Conservation (phyloP, 2,797 vertebrate genomes). For the Dallia pectoralis region DNA sequence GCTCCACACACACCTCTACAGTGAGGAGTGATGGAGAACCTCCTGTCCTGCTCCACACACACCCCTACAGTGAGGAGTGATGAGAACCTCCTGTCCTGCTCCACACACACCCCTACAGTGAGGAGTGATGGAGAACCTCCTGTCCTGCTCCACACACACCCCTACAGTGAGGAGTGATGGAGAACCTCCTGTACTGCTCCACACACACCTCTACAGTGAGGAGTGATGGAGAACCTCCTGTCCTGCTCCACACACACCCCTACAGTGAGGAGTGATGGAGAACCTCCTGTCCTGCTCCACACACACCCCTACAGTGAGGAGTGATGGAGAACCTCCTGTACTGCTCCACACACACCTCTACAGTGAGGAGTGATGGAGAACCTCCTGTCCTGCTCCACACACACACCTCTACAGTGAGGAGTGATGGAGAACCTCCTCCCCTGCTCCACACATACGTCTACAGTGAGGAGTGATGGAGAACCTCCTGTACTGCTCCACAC, state of each 20-base stretch:
- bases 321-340: constrained; percentile 22
- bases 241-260: constrained; percentile 14
- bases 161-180: constrained; percentile 9
- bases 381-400: constrained; percentile 22
- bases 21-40: constrained; percentile 22
- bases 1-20: constrained; percentile 13
- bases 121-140: constrained; percentile 29
- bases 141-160: constrained; percentile 13
- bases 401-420: constrained; percentile 16
- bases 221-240: constrained; percentile 26
- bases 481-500: constrained; percentile 21
- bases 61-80: constrained; percentile 11
- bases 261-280: constrained; percentile 16
- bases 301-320: constrained; percentile 16
- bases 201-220: constrained; percentile 17
- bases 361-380: constrained; percentile 21
- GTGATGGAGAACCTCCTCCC: constrained; percentile 24
- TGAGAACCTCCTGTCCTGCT: constrained; percentile 24
- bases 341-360: constrained; percentile 13
- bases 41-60: constrained; percentile 23
- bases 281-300: constrained; percentile 24
- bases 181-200: constrained; percentile 24
- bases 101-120: constrained; percentile 13
- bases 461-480: constrained; percentile 21
- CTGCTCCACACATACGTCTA: constrained; percentile 12